These are phyloP conservation scores for Heliothis virescens DNA, from an alignment of 1,140 invertebrate species.

Conservation along the genomic window DNA sequence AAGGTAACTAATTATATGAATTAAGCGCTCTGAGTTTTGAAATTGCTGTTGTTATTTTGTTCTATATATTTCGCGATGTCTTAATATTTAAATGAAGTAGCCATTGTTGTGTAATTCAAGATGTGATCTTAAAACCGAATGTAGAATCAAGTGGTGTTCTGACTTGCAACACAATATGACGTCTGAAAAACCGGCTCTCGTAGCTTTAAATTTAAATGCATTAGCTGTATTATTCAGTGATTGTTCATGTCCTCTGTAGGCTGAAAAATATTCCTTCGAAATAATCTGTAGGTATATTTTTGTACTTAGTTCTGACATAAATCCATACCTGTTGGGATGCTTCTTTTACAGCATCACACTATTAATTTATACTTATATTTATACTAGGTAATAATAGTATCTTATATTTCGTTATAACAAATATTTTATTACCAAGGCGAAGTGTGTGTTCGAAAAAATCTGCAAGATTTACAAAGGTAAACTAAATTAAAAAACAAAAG, in stretches of 20 bases:
- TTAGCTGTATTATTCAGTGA: slow-evolving; percentile 20
- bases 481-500: background rate
- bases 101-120: background rate
- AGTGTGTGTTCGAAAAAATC: too few species aligned
- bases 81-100: background rate
- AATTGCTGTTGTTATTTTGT: slow-evolving; percentile 8
- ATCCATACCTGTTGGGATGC: too few species aligned
- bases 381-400: too few species aligned
- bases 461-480: background rate
- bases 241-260: too few species aligned
- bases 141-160: slow-evolving; percentile 19
- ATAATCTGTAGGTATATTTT: background rate
- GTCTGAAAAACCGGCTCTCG: slow-evolving; percentile 4
- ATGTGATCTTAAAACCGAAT: slow-evolving; percentile 15
- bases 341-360: too few species aligned
- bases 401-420: too few species aligned
- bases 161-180: slow-evolving; percentile 29
- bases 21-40: slow-evolving; percentile 4
- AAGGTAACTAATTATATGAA: slow-evolving; percentile 20
- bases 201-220: slow-evolving; percentile 27
- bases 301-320: background rate
- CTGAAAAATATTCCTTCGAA: background rate
- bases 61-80: background rate
- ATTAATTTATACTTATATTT: too few species aligned
- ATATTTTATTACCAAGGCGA: too few species aligned